These are phyloP conservation scores for Nemoura dubitans DNA, from an alignment of 2,888 invertebrate species.

Conservation along the genomic window DNA sequence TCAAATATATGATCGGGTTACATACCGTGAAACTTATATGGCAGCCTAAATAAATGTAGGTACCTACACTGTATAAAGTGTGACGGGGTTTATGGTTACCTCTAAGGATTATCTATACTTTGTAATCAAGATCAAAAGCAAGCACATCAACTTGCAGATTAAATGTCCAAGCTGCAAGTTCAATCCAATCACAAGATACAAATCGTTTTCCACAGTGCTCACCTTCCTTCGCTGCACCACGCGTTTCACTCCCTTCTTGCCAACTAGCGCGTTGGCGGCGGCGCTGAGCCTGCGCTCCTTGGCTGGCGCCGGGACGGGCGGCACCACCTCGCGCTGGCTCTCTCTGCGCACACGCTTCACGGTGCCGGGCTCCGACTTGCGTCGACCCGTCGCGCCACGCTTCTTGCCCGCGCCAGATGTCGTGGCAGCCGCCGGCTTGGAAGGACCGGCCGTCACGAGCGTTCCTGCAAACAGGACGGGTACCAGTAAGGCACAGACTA, in stretches of 20 bases:
- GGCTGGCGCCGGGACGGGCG: slow-evolving; percentile 56
- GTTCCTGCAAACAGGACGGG: too few species aligned
- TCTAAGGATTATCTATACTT: background rate
- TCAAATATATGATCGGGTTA: too few species aligned
- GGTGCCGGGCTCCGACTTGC: slow-evolving; percentile 27
- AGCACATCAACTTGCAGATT: too few species aligned
- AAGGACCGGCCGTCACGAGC: too few species aligned
- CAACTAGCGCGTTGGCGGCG: slow-evolving; percentile 56
- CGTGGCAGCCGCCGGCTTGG: background rate
- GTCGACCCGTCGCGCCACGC: slow-evolving; percentile 21
- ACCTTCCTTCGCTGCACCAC: slow-evolving; percentile 50
- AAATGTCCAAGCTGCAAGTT: too few species aligned
- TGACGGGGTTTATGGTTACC: background rate
- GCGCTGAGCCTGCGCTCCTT: slow-evolving; percentile 61
- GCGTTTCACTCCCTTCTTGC: slow-evolving; percentile 49
- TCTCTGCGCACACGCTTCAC: background rate
- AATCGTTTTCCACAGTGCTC: too few species aligned
- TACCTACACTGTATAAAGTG: too few species aligned
- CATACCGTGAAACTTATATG: too few species aligned
- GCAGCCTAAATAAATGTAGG: too few species aligned
- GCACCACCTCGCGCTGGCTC: background rate
- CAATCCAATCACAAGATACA: too few species aligned
- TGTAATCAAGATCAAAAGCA: too few species aligned
- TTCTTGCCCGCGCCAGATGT: slow-evolving; percentile 21
- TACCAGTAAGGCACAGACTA: too few species aligned